phyloP scores from a whole-genome alignment of 2,797 vertebrate genomes.

The Acipenser transmontanus region DNA sequence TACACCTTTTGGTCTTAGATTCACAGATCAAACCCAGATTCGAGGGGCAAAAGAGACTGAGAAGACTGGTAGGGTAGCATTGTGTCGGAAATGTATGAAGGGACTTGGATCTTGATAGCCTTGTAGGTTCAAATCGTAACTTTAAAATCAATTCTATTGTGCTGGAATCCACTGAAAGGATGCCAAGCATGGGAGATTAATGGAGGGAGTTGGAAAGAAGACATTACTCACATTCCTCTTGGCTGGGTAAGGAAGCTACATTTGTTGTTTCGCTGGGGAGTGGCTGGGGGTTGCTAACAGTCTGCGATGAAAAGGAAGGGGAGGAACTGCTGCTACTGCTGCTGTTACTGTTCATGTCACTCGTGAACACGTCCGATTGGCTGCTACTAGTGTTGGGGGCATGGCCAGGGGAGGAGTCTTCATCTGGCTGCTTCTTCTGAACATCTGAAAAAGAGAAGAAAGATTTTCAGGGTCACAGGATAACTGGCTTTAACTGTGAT shows the following conservation, averaged over 20 bases:
- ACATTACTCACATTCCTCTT: conserved; percentile 68
- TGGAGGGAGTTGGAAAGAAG: neutral
- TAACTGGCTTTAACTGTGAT: too few species aligned
- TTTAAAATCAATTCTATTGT: too few species aligned
- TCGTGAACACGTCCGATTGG: conserved; percentile 69
- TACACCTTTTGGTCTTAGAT: too few species aligned
- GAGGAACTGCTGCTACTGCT: conserved; percentile 63
- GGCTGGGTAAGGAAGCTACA: conserved; percentile 62
- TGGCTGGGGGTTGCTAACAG: conserved; percentile 60
- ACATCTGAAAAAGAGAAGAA: conserved; percentile 50
- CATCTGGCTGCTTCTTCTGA: conserved; percentile 71
- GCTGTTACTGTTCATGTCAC: conserved; percentile 67
- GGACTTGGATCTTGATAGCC: too few species aligned
- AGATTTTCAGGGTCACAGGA: too few species aligned
- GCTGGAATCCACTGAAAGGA: too few species aligned
- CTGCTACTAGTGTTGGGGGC: conserved; percentile 60
- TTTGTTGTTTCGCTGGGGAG: conserved; percentile 69
- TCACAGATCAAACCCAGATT: too few species aligned
- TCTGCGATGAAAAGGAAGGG: conserved; percentile 60
- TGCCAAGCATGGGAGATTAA: neutral
- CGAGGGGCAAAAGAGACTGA: too few species aligned
- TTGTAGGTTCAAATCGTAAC: too few species aligned
- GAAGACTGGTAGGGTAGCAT: too few species aligned
- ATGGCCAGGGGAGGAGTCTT: conserved; percentile 69
- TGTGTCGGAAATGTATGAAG: too few species aligned